Conservation (phyloP, 2,888 invertebrate species). For the Volucella inanis region DNA sequence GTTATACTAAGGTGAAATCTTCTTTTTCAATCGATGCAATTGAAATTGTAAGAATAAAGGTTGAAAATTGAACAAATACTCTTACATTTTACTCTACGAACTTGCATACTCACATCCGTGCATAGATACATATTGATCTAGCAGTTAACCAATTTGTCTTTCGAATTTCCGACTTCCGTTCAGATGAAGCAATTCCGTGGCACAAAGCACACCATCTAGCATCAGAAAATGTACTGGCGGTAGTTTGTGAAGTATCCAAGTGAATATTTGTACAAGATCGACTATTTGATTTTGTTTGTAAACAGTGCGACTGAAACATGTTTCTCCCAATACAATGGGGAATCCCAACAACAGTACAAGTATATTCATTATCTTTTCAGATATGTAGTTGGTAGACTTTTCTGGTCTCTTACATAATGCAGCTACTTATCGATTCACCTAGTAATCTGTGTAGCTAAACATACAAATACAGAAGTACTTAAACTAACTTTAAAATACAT, state of each 20-base stretch:
- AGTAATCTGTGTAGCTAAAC: not conserved
- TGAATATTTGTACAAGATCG: conserved; percentile 61
- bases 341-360: conserved; percentile 43
- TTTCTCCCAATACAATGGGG: conserved; percentile 48
- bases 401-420: conserved; percentile 9
- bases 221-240: conserved; percentile 32
- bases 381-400: conserved; percentile 27
- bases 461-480: too few species aligned
- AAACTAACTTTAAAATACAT: too few species aligned
- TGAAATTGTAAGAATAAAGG: too few species aligned
- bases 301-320: conserved; percentile 52
- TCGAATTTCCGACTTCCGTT: conserved; percentile 47
- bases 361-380: conserved; percentile 20
- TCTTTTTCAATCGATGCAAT: too few species aligned
- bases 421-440: conserved; percentile 25
- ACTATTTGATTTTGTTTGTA: conserved; percentile 62
- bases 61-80: too few species aligned
- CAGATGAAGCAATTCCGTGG: conserved; percentile 13
- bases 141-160: conserved; percentile 4
- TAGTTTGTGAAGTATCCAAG: conserved; percentile 41
- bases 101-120: too few species aligned
- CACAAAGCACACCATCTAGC: not conserved
- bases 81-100: too few species aligned
- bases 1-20: too few species aligned
- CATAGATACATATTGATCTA: conserved; percentile 13